Evolutionary conservation across 2,113 vertebrate species (phyloP).

Genomic region (Sminthopsis crassicaudata): DNA sequence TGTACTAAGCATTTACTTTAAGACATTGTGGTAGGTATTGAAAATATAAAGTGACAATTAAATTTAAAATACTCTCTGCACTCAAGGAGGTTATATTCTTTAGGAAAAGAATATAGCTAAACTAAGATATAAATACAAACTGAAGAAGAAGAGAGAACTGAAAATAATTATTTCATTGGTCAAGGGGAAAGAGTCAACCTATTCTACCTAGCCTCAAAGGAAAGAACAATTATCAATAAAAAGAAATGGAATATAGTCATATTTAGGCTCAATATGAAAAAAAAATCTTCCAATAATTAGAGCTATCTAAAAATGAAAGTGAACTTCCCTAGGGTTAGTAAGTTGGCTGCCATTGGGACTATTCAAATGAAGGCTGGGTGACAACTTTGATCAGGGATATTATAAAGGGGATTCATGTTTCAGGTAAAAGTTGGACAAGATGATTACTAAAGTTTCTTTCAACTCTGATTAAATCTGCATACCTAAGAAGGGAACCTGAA

Average conservation of each 20-base stretch:
- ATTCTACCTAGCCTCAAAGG: not conserved
- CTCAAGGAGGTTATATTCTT: not conserved
- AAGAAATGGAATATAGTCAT: not conserved
- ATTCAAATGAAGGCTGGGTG: not conserved
- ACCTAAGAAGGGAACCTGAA: not conserved
- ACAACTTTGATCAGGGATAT: not conserved
- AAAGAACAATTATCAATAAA: not conserved
- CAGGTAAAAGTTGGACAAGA: not conserved
- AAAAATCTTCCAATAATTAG: not conserved
- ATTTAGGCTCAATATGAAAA: not conserved
- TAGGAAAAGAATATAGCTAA: not conserved
- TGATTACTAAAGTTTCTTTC: not conserved
- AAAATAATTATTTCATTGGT: not conserved
- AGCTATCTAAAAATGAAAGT: not conserved
- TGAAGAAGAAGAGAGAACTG: not conserved
- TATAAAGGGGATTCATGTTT: not conserved
- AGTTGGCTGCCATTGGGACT: not conserved
- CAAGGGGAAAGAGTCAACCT: not conserved
- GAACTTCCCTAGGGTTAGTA: not conserved
- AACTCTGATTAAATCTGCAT: not conserved
- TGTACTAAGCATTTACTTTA: not conserved
- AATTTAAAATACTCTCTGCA: not conserved
- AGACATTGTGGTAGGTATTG: not conserved
- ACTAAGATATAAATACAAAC: not conserved
- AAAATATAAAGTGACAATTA: not conserved